Base-by-base conservation (phyloP, 1,140 invertebrate genomes). In the Leucophenga varia region DNA sequence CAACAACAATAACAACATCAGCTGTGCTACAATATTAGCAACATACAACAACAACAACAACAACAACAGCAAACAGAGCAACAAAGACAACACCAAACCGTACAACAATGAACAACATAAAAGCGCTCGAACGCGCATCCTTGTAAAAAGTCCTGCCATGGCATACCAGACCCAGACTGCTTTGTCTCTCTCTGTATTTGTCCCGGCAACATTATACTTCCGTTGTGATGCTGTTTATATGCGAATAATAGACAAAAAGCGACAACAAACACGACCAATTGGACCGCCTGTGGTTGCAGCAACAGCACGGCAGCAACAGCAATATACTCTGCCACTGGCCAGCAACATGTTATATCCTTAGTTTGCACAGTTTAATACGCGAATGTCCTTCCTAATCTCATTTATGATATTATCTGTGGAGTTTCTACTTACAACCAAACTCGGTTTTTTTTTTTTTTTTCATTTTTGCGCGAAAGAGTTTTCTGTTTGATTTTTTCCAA, bases 351-450 rank as follows among this genome's bases (percentile, higher is more conserved):
- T n/a, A n/a, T n/a, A n/a, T n/a, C n/a, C n/a, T n/a, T n/a, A n/a
- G n/a, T n/a, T n/a, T n/a, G n/a, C n/a, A n/a, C n/a, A n/a, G 59
- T 68, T 67, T 68, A 68, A 67, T 65, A 63, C 65, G 65, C 65
- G 65, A 65, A 69, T 69, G 65, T 69, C 65, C 65, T 69, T 70
- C 65, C 65, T 69, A 69, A 69, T 69, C 65, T 69, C 65, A 69
- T 69, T 69, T 65, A 50, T 50, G 59, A 59, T 70, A 59, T 69
- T 70, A 65, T 69, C 65, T 55, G 65, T 43, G n/a, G 30, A 44
- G 43, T 52, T 52, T 52, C 43, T 43, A 52, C 16, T 28, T 22
- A 30, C 17, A 12, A 28, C 8, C 30, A 21, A 1, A 18, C 18
- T 5, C 2, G 20, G 14, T 20, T 12, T 12, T 7, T 12, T 25